Conservation (phyloP, 2,797 vertebrate species). For the Rhodeus uyekii region DNA sequence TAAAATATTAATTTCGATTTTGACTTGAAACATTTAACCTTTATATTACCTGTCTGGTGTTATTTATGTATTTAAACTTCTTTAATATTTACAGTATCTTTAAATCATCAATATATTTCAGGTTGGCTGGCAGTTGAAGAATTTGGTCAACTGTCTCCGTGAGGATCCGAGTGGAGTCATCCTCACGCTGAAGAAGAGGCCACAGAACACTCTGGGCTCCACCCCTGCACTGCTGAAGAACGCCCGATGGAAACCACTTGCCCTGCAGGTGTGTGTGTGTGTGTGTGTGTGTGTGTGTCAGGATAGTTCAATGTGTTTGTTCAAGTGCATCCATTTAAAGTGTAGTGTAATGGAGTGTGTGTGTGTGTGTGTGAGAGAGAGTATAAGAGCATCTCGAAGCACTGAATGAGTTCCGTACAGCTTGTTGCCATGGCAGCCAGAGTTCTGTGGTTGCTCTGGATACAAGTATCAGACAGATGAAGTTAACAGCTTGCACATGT, state of each 20-base stretch:
- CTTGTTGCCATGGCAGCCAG: conserved; percentile 50
- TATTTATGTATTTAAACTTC: not conserved
- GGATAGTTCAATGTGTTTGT: conserved; percentile 26
- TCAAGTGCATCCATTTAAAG: conserved; percentile 30
- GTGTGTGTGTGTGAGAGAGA: conserved; percentile 14
- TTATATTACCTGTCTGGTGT: not conserved
- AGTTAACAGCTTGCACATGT: conserved; percentile 46
- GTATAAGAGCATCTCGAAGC: conserved; percentile 11
- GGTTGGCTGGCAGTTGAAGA: conserved; percentile 78
- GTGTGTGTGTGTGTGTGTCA: conserved; percentile 57
- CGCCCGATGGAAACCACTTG: conserved; percentile 80
- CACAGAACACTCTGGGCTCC: conserved; percentile 79
- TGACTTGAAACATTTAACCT: not conserved
- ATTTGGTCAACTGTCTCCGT: conserved; percentile 78
- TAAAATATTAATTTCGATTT: not conserved
- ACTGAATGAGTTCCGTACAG: conserved; percentile 27
- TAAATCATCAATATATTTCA: conserved; percentile 24
- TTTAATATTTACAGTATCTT: not conserved
- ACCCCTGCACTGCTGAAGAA: conserved; percentile 80
- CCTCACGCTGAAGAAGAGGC: conserved; percentile 80
- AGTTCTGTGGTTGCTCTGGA: conserved; percentile 55
- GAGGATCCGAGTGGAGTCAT: conserved; percentile 82
- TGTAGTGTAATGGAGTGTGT: conserved; percentile 7
- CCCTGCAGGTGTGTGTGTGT: conserved; percentile 72
- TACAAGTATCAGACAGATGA: conserved; percentile 52